Percentiles rank a stretch among this genome's conserved stretches.
These are phyloP conservation scores for Laspeyria flexula DNA, from an alignment of 2,888 invertebrate species.

Conservation along the genomic window DNA sequence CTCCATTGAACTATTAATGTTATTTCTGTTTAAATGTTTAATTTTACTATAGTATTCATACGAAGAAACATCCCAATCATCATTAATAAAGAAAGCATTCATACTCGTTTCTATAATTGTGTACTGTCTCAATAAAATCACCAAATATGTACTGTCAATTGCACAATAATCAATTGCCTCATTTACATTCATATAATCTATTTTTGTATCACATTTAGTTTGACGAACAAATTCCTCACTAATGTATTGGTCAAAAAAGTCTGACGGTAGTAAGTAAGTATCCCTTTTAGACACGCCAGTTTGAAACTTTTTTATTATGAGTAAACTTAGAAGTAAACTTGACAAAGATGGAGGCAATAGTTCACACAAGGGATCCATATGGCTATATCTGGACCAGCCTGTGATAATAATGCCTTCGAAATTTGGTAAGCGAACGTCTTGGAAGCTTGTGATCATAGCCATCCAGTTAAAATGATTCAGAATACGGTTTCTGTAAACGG, in stretches of 20 bases:
- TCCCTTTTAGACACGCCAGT: conserved; percentile 33
- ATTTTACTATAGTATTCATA: conserved; percentile 49
- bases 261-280: conserved; percentile 15
- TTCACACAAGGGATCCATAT: conserved; percentile 88
- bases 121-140: conserved; percentile 29
- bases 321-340: conserved; percentile 86
- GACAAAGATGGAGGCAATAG: conserved; percentile 87
- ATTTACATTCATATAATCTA: conserved; percentile 34
- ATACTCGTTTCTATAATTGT: conserved; percentile 32
- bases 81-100: conserved; percentile 26
- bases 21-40: conserved; percentile 43
- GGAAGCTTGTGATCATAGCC: conserved; percentile 82
- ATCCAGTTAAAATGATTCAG: conserved; percentile 91
- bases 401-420: conserved; percentile 90
- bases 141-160: conserved; percentile 45
- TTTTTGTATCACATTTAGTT: conserved; percentile 39
- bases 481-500: conserved; percentile 87
- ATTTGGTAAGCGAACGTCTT: conserved; percentile 59
- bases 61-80: conserved; percentile 10
- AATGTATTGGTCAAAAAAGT: conserved; percentile 47
- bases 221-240: conserved; percentile 35
- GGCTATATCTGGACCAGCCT: conserved; percentile 91
- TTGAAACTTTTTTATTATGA: conserved; percentile 71
- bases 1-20: conserved; percentile 1
- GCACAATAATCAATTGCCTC: conserved; percentile 37